Percentiles rank a stretch among this genome's conserved stretches.
phyloP scores from a whole-genome alignment of 1,140 invertebrate genomes.

The Cydia splendana region DNA sequence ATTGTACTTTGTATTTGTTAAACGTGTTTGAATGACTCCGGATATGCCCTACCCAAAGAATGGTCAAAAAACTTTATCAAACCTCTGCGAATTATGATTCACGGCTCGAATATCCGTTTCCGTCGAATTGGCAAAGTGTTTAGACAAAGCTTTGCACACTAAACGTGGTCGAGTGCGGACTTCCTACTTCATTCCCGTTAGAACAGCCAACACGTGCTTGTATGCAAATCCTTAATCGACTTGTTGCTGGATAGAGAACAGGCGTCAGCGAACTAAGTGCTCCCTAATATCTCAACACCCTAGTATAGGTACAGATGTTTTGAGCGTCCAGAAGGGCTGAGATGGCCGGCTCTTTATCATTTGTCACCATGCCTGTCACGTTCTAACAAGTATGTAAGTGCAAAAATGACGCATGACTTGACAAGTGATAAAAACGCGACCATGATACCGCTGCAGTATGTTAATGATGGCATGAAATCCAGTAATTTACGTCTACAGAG shows the following conservation, averaged over 20 bases:
- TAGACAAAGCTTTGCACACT: constrained; percentile 14
- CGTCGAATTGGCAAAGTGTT: constrained; percentile 41
- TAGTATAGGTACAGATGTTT: too few relatives aligned
- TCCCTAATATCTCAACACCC: too few relatives aligned
- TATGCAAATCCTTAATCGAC: constrained; percentile 13
- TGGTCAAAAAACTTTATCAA: constrained; percentile 19
- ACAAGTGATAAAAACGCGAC: too few relatives aligned
- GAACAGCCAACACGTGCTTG: constrained; percentile 20
- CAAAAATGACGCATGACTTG: too few relatives aligned
- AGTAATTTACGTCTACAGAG: too few relatives aligned
- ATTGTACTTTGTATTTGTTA: background rate
- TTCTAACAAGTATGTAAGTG: too few relatives aligned
- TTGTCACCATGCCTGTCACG: too few relatives aligned
- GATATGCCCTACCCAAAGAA: constrained; percentile 2
- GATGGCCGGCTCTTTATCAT: too few relatives aligned
- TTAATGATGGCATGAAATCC: too few relatives aligned
- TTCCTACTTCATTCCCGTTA: constrained; percentile 40
- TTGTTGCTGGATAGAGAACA: background rate
- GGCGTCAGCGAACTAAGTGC: background rate
- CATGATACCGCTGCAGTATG: too few relatives aligned
- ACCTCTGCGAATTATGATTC: constrained; percentile 37
- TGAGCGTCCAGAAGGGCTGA: too few relatives aligned
- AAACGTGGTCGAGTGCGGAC: constrained; percentile 9
- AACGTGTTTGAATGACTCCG: background rate
- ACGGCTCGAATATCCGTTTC: constrained; percentile 48